Conservation (phyloP, 92 coral and sea anemone species). For the Scolanthus callimorphus region DNA sequence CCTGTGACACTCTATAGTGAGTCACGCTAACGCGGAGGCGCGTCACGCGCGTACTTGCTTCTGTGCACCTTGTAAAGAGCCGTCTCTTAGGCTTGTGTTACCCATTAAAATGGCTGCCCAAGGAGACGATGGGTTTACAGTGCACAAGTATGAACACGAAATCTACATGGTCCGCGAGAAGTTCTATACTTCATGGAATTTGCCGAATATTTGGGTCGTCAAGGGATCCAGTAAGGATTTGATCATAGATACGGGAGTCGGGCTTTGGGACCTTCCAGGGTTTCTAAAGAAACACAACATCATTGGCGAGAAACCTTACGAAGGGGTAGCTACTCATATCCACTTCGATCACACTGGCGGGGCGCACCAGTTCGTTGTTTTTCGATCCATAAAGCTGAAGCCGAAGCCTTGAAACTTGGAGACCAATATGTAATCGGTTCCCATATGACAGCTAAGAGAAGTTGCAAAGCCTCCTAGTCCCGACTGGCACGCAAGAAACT, state of each 20-base stretch:
- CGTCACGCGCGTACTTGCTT: too few relatives aligned
- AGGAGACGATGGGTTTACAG: too few relatives aligned
- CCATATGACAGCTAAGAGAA: slow-evolving; percentile 10
- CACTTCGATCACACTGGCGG: slow-evolving; percentile 72
- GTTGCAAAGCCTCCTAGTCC: slow-evolving; percentile 19
- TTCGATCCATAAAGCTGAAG: slow-evolving; percentile 49
- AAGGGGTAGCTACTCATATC: slow-evolving; percentile 59
- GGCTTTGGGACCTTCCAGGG: slow-evolving; percentile 54
- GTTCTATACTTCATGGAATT: slow-evolving; percentile 32
- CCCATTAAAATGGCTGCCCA: too few relatives aligned
- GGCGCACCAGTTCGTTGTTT: slow-evolving; percentile 56
- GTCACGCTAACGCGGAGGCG: too few relatives aligned
- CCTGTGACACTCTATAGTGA: too few relatives aligned
- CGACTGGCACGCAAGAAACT: slow-evolving; percentile 39
- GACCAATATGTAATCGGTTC: slow-evolving; percentile 35
- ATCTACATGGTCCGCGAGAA: slow-evolving; percentile 41
- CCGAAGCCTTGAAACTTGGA: slow-evolving; percentile 38
- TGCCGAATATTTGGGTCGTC: slow-evolving; percentile 57
- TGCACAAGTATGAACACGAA: slow-evolving; percentile 24
- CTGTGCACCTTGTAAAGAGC: too few relatives aligned
- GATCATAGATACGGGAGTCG: slow-evolving; percentile 52
- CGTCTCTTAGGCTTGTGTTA: too few relatives aligned
- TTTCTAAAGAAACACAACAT: slow-evolving; percentile 36
- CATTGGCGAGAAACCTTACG: slow-evolving; percentile 39
- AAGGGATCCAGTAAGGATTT: slow-evolving; percentile 45